Evolutionary conservation across 2,888 invertebrate species (phyloP), one percentile per base, ranked within the genome.

Genomic region (Euplexia lucipara): DNA sequence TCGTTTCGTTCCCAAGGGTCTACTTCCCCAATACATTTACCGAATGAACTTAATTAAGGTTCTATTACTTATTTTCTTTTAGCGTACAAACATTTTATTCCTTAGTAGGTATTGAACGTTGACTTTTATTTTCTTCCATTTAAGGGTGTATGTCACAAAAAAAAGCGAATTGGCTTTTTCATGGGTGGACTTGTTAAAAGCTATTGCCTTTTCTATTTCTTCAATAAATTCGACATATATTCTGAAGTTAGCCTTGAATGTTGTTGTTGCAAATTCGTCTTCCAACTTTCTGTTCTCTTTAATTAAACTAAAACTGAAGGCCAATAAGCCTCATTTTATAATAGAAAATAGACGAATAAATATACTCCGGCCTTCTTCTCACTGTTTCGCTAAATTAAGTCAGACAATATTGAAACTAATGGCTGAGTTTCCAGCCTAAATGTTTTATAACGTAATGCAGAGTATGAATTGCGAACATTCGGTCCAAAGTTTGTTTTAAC

Each of bases 11-110:
- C 78, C 54, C 72, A 6, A 12, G 70, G 66, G 78, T 47, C 53
- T 67, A 56, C 56, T 80, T 68, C 61, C 69, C 62, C 56, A 63
- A 79, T 72, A 83, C 83, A 83, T 81, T 82, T 70, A 72, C 75
- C 49, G 49, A 83, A 83, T 79, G 41, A 81, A 78, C 65, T 77
- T 82, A 79, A 81, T 82, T 82, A 79, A 81, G 83, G 61, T 64
- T 65, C 51, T 72, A 75, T 79, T 81, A 75, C 81, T 71, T 77
- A 81, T 75, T 73, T 81, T 63, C 67, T 61, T 76, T 61, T 58
- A 63, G 70, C 49, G 32, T 9, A 44, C 49, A 65, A 35, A 64
- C 57, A 57, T 64, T 70, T 68, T 74, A 52, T 62, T 75, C 6
- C 42, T 54, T 66, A 39, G 63, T 51, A 58, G 39, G 37, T 58